Base-by-base conservation (phyloP, 2,797 vertebrate species). In the Hoplostethus mediterraneus region DNA sequence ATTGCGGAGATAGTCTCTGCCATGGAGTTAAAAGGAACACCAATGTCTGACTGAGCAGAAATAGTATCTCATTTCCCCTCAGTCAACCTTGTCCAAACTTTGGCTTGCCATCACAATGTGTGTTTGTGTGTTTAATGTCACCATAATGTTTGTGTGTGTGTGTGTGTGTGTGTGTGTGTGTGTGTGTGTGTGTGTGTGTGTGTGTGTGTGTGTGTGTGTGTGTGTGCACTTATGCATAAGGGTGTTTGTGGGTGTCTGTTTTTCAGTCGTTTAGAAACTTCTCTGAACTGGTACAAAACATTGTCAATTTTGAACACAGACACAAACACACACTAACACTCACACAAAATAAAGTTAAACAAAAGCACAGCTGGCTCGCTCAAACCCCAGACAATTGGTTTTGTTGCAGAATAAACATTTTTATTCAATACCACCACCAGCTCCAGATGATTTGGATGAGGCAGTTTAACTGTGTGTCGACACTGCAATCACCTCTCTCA, bases 31-130 rank as follows among this genome's bases (percentile, higher is more conserved):
- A 91, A 92, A 87, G 77, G 86, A 77, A 67, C 68, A 62, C 67
- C 61, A 59, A 80, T 87, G 87, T 91, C 84, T 92, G 83, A 87
- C 68, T 83, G 86, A 86, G 91, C 90, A 91, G 77, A 90, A 92
- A 90, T 67, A 56, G 61, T 62, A 58, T 86, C 81, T 91, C 67
- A 76, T 89, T 91, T 90, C 78, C 78, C 58, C 81, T 87, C 86
- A 87, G 78, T 89, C 89, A 84, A 88, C 89, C 89, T 91, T 85
- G 83, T 89, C 88, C 85, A 87, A 92, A 90, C 86, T 87, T 85
- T 80, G 83, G 42, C 77, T 75, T 66, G 64, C 51, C 65, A 52
- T 67, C 66, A 67, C 42, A 28, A 17, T 17, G 58, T 52, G 38
- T 61, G 68, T 33, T 21, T 21, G 21, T 21, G 21, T 21, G 21